A percentile compares a stretch with the other conserved stretches of the same genome.
phyloP scores from a whole-genome alignment of 1,140 invertebrate species.

The Calephelis nemesis region DNA sequence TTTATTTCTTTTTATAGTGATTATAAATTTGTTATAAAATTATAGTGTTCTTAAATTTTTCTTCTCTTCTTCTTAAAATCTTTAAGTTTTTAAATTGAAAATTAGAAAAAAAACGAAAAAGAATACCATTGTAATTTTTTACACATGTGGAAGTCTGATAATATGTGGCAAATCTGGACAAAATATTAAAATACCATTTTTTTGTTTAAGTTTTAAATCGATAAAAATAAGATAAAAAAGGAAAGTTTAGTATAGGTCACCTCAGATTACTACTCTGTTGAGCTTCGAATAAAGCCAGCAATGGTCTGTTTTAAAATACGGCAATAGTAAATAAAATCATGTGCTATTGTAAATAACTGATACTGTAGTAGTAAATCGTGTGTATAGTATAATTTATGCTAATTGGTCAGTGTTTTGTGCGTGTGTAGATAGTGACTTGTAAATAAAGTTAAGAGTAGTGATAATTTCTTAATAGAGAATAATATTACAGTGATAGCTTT shows the following conservation, averaged over 20 bases:
- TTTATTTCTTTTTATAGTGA: no score
- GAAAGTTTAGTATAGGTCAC: neutral
- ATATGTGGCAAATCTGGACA: no score
- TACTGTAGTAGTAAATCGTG: constrained; percentile 70
- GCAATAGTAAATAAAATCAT: constrained; percentile 17
- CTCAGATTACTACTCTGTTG: neutral
- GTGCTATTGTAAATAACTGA: constrained; percentile 67
- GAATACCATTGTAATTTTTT: no score
- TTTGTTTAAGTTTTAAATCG: no score
- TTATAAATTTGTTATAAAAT: no score
- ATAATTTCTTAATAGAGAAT: constrained; percentile 27
- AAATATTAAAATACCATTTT: no score
- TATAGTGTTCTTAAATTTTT: no score
- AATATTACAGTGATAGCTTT: constrained; percentile 8
- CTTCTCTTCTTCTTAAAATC: no score
- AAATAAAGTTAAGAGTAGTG: constrained; percentile 46
- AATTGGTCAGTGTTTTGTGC: constrained; percentile 68
- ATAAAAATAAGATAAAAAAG: neutral
- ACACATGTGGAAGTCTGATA: no score
- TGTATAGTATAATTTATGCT: constrained; percentile 71
- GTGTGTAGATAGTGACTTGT: constrained; percentile 73
- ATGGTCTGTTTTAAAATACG: neutral
- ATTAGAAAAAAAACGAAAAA: no score
- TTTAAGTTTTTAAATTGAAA: no score
- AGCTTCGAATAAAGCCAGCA: neutral